Evolutionary conservation across 64 coral and sea anemone species (phyloP).

Genomic region (Montipora foliosa): DNA sequence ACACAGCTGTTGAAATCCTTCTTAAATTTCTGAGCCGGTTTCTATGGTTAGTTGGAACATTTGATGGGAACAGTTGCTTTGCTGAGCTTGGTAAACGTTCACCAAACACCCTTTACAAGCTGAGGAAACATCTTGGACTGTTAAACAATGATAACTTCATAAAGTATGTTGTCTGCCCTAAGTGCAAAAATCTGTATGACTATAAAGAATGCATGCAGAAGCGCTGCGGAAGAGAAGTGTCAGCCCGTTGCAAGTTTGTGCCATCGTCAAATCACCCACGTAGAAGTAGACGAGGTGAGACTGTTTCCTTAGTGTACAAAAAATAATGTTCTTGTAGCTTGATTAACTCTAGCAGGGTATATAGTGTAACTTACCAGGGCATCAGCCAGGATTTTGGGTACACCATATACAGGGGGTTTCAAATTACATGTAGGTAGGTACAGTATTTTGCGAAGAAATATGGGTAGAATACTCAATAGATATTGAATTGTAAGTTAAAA

Average conservation of each 20-base stretch:
- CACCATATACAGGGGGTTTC: too few relatives aligned
- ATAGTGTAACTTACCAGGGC: too few relatives aligned
- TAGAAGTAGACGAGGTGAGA: constrained; percentile 47
- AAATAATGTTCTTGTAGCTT: too few relatives aligned
- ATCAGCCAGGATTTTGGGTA: too few relatives aligned
- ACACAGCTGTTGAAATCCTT: constrained; percentile 47
- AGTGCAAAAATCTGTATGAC: constrained; percentile 55
- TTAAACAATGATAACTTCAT: constrained; percentile 43
- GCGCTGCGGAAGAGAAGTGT: constrained; percentile 56
- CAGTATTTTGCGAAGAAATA: too few relatives aligned
- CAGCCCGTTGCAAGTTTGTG: constrained; percentile 71
- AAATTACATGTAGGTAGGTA: too few relatives aligned
- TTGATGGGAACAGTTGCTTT: constrained; percentile 35
- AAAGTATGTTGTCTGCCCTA: constrained; percentile 75
- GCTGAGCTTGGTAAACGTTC: not conserved
- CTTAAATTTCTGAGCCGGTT: constrained; percentile 69
- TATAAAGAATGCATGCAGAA: constrained; percentile 75
- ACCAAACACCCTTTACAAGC: constrained; percentile 57
- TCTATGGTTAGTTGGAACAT: constrained; percentile 68
- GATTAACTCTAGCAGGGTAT: too few relatives aligned
- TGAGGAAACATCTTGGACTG: constrained; percentile 57
- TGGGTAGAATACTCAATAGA: too few relatives aligned
- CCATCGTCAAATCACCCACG: constrained; percentile 63
- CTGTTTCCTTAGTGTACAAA: too few relatives aligned
- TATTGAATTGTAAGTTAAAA: too few relatives aligned